Conservation (phyloP, 2,888 invertebrate genomes). For the Eumacrocentrus americanus region DNA sequence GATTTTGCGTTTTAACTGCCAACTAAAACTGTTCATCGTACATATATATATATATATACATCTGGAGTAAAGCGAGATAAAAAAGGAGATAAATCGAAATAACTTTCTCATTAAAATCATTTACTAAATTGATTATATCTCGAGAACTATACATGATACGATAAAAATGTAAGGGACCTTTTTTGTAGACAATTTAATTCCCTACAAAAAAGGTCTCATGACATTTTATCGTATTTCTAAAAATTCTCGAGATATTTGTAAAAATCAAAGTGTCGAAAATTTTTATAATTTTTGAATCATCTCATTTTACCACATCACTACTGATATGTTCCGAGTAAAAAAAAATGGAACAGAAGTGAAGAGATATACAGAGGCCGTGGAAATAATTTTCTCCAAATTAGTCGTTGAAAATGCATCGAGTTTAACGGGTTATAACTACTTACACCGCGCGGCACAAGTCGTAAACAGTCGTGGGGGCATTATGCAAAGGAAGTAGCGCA, state of each 20-base stretch:
- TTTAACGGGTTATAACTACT: slow-evolving; percentile 6
- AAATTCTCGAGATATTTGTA: not conserved
- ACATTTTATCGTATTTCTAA: not conserved
- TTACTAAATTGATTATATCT: not conserved
- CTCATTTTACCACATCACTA: no score
- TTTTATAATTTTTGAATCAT: not conserved
- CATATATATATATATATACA: no score
- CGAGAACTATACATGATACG: not conserved
- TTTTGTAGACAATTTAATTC: not conserved
- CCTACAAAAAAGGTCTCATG: not conserved
- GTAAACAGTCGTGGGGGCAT: not conserved
- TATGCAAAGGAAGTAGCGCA: not conserved
- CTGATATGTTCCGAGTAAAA: not conserved
- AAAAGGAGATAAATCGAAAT: not conserved
- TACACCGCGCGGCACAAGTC: not conserved
- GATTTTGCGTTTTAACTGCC: no score
- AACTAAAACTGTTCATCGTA: no score
- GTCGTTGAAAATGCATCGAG: slow-evolving; percentile 3
- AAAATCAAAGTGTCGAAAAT: not conserved
- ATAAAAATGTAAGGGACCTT: not conserved
- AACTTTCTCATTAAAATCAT: not conserved
- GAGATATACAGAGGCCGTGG: not conserved
- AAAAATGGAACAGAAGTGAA: not conserved
- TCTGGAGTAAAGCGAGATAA: not conserved
- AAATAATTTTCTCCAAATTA: slow-evolving; percentile 10